Evolutionary conservation across 2,113 vertebrate genomes (phyloP).

Genomic region (Clinocottus analis): DNA sequence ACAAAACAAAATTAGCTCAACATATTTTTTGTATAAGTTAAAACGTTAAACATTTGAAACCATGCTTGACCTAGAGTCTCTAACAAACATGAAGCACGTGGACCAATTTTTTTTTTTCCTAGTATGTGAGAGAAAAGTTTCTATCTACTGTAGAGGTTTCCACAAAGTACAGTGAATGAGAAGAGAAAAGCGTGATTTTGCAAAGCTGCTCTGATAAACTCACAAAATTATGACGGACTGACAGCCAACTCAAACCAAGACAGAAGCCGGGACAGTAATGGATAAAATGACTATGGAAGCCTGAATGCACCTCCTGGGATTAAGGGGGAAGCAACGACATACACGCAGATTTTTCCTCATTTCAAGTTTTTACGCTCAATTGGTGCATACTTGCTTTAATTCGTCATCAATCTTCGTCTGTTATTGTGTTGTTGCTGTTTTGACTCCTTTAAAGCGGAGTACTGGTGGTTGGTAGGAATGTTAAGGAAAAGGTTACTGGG

Average conservation of each 20-base stretch:
- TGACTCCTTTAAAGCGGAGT: conserved; percentile 54
- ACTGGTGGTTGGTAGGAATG: conserved; percentile 56
- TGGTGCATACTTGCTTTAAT: conserved; percentile 39
- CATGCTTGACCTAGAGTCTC: conserved; percentile 65
- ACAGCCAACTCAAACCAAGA: conserved; percentile 69
- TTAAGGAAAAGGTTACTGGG: conserved; percentile 62
- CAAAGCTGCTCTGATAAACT: conserved; percentile 55
- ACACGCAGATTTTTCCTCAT: conserved; percentile 33
- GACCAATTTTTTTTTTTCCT: conserved; percentile 39
- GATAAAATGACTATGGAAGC: conserved; percentile 49
- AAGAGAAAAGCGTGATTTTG: conserved; percentile 55
- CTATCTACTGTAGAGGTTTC: conserved; percentile 62
- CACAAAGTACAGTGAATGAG: conserved; percentile 67
- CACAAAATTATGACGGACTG: conserved; percentile 53
- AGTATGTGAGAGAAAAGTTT: conserved; percentile 47
- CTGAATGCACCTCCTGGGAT: conserved; percentile 48
- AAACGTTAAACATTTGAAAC: conserved; percentile 63
- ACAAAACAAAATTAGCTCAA: conserved; percentile 48
- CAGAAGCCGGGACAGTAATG: conserved; percentile 47
- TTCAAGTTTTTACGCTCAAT: conserved; percentile 37
- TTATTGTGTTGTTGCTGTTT: conserved; percentile 54
- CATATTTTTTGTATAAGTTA: conserved; percentile 42
- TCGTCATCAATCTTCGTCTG: conserved; percentile 9
- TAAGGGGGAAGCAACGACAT: conserved; percentile 47
- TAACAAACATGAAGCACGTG: conserved; percentile 62